Evolutionary conservation across 2,888 invertebrate species (phyloP).

Genomic region (Perizoma flavofasciatum): DNA sequence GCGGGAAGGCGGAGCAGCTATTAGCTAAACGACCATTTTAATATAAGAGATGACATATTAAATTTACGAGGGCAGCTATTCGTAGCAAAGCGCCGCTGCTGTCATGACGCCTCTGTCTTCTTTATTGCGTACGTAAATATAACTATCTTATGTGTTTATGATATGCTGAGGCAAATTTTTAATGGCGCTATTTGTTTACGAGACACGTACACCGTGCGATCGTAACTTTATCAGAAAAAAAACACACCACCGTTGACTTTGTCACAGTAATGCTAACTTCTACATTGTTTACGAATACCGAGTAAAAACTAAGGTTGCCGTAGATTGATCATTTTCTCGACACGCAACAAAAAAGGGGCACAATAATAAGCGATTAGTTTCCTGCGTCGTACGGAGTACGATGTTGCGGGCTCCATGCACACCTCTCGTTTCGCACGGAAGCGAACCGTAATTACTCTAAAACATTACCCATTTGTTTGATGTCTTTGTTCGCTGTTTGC

Average conservation of each 20-base stretch:
- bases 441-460: conserved; percentile 83
- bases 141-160: conserved; percentile 75
- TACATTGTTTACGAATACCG: conserved; percentile 55
- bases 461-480: conserved; percentile 84
- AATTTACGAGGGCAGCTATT: conserved; percentile 79
- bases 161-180: conserved; percentile 69
- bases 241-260: conserved; percentile 49
- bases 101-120: conserved; percentile 75
- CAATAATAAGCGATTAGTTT: conserved; percentile 72
- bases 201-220: conserved; percentile 41
- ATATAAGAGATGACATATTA: conserved; percentile 82
- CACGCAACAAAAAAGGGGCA: conserved; percentile 66
- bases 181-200: conserved; percentile 60
- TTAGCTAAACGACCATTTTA: conserved; percentile 83
- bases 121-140: conserved; percentile 78
- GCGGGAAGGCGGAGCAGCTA: conserved; percentile 73
- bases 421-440: conserved; percentile 80
- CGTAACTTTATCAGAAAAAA: conserved; percentile 45
- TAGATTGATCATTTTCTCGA: conserved; percentile 65
- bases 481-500: conserved; percentile 83
- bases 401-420: conserved; percentile 61
- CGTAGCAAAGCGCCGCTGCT: conserved; percentile 67
- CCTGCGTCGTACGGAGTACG: conserved; percentile 48
- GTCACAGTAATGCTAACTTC: conserved; percentile 48
- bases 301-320: conserved; percentile 53